Evolutionary conservation across 2,797 vertebrate species (phyloP).

Genomic region (Pseudochirops cupreus): DNA sequence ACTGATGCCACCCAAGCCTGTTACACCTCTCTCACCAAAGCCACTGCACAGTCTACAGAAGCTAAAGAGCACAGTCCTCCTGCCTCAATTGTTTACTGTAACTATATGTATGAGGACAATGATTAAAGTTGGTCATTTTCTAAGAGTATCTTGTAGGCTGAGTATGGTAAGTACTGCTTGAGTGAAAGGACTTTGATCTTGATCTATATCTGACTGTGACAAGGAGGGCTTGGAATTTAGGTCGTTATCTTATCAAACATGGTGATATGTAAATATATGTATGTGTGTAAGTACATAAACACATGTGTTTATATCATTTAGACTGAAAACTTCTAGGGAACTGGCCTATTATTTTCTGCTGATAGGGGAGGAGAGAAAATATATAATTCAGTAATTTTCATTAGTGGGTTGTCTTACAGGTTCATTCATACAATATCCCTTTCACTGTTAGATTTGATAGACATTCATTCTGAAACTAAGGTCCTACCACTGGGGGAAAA

Average conservation of each 20-base stretch:
- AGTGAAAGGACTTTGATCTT: not conserved
- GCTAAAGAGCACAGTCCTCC: not conserved
- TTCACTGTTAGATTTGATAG: slow-evolving; percentile 22
- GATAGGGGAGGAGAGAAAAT: not conserved
- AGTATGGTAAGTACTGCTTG: slow-evolving; percentile 2
- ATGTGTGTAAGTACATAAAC: not conserved
- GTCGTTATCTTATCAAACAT: not conserved
- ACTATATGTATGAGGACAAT: not conserved
- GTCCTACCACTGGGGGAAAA: slow-evolving; percentile 37
- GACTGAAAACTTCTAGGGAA: not conserved
- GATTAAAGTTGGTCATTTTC: not conserved
- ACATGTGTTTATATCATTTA: not conserved
- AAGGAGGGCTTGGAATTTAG: not conserved
- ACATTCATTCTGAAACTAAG: slow-evolving; percentile 21
- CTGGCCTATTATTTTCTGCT: not conserved
- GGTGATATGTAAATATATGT: not conserved
- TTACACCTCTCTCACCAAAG: not conserved
- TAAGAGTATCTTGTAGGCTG: not conserved
- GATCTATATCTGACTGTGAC: not conserved
- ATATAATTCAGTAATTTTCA: slow-evolving; percentile 6
- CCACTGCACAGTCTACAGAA: not conserved
- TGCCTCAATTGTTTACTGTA: not conserved
- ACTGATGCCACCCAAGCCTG: not conserved
- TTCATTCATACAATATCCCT: not conserved
- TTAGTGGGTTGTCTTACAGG: not conserved